Evolutionary conservation across 2,113 vertebrate genomes (phyloP).

Genomic region (Osmerus eperlanus): DNA sequence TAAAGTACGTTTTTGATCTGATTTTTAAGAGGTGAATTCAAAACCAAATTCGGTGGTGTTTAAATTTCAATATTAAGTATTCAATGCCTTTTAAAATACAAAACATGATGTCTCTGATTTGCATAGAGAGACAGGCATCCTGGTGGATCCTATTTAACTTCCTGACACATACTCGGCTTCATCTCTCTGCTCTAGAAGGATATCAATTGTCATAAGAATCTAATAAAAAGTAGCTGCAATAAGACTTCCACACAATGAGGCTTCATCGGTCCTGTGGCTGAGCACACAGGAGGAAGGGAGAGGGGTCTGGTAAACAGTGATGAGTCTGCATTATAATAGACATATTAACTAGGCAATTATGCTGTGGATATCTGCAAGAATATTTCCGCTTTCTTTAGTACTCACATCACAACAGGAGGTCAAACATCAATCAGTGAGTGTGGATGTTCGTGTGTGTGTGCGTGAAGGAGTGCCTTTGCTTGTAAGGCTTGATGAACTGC

Average conservation of each 20-base stretch:
- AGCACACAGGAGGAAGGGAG: neutral
- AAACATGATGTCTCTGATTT: too few species aligned
- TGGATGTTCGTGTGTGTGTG: neutral
- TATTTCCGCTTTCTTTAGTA: constrained; percentile 20
- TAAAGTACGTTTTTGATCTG: too few species aligned
- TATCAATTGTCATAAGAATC: constrained; percentile 15
- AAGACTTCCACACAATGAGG: neutral
- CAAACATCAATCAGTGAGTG: constrained; percentile 21
- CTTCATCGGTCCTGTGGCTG: neutral
- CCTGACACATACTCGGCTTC: neutral
- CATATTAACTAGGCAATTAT: neutral
- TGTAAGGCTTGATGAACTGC: constrained; percentile 32
- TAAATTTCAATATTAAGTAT: too few species aligned
- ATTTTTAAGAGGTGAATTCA: too few species aligned
- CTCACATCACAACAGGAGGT: constrained; percentile 28
- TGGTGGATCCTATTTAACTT: constrained; percentile 30
- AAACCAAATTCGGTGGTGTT: too few species aligned
- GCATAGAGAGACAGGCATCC: constrained; percentile 20
- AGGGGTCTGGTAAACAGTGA: neutral
- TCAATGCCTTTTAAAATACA: too few species aligned
- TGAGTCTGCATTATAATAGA: neutral
- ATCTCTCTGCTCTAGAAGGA: constrained; percentile 9
- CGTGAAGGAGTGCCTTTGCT: constrained; percentile 5
- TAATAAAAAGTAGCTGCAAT: constrained; percentile 10
- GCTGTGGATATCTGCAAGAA: neutral